Evolutionary conservation across 2,888 invertebrate genomes (phyloP).

Genomic region (Salticus scenicus): DNA sequence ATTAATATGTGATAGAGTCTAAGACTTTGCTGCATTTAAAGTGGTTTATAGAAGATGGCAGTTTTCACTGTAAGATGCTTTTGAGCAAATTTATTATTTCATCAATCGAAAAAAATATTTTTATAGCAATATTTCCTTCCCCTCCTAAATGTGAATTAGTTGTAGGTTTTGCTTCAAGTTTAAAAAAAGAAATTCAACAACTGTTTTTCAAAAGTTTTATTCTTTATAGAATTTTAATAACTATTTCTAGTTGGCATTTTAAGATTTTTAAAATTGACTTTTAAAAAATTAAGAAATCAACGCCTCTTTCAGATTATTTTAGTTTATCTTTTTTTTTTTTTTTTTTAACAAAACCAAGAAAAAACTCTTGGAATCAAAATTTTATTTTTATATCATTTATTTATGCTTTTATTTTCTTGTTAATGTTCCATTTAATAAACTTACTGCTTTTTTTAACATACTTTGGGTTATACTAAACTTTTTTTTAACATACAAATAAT

Average conservation of each 20-base stretch:
- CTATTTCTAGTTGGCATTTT: background rate
- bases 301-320: no score
- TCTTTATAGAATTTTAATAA: background rate
- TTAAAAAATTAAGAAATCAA: no score
- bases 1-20: background rate
- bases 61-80: background rate
- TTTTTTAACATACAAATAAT: no score
- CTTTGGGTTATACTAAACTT: no score
- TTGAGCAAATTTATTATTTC: background rate
- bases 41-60: slow-evolving; percentile 5
- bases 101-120: background rate
- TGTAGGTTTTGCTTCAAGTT: background rate
- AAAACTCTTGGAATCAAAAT: no score
- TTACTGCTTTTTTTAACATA: no score
- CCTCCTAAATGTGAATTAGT: background rate
- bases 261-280: no score
- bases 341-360: no score
- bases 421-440: no score
- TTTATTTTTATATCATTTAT: no score
- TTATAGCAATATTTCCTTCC: background rate
- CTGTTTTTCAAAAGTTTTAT: background rate
- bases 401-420: no score
- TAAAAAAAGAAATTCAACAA: background rate
- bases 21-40: background rate
- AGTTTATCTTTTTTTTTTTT: no score